These are phyloP conservation scores for Drosophila jambulina DNA, from an alignment of 1,140 invertebrate genomes.

Conservation along the genomic window DNA sequence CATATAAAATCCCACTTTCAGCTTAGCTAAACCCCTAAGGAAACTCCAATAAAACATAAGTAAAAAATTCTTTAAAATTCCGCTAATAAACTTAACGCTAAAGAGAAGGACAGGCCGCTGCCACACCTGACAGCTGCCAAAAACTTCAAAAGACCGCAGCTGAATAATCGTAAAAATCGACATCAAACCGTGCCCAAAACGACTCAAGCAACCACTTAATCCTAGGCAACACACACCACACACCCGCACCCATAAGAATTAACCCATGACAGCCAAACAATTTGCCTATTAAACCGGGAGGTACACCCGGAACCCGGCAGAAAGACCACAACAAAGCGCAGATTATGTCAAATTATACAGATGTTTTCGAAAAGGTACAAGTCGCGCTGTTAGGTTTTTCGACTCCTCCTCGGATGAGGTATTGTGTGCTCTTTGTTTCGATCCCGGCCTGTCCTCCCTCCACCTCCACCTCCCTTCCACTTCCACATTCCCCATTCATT, in stretches of 20 bases:
- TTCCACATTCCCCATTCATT: constrained; percentile 41
- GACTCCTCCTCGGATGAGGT: constrained; percentile 1
- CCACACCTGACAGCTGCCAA: constrained; percentile 57
- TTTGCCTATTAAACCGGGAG: constrained; percentile 49
- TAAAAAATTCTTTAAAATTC: neutral
- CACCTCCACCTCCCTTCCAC: neutral
- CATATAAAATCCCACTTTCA: neutral
- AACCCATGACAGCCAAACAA: constrained; percentile 42
- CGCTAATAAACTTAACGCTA: constrained; percentile 24
- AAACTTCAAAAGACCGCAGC: constrained; percentile 51
- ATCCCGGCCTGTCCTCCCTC: neutral
- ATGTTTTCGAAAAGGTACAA: constrained; percentile 65
- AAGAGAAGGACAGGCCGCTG: neutral
- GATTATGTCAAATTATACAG: constrained; percentile 82
- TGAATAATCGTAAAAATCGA: constrained; percentile 57
- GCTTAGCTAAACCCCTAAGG: neutral
- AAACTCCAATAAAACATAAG: constrained; percentile 1
- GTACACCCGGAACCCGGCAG: constrained; percentile 13
- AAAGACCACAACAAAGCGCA: constrained; percentile 68
- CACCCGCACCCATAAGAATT: constrained; percentile 32
- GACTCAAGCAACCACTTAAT: constrained; percentile 37
- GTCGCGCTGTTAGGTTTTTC: neutral
- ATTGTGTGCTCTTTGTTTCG: constrained; percentile 37
- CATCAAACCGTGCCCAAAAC: constrained; percentile 34
- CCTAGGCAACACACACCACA: constrained; percentile 38